Base-by-base conservation (phyloP, 2,888 invertebrate species). In the Bellardia bayeri region DNA sequence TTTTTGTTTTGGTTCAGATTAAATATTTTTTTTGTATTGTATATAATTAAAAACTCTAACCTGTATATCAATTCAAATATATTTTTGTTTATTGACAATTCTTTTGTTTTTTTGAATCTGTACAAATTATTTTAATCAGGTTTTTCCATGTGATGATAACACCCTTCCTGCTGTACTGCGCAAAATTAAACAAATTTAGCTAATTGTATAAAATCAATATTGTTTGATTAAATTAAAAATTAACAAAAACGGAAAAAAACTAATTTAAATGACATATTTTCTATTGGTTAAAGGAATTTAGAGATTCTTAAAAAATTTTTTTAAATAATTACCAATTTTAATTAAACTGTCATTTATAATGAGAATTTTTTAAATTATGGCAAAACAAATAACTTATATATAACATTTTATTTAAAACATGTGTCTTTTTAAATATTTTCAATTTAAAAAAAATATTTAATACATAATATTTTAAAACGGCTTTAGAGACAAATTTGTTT, bases 141-240 rank as follows among this genome's bases (percentile, higher is more conserved):
- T 49, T 54, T 54, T 76, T 66, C 58, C 16, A 7, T 66, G n/a
- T n/a, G 51, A 14, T 51, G 76, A 76, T 76, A 76, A 82, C 68
- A 42, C 16, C 80, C 61, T 63, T 33, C 51, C 61, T 56, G 16
- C 1, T 37, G 40, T 64, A 54, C 56, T 64, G 14, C 33, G 14
- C n/a, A 11, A 49, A 69, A 42, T 49, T 23, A 33, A 49, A 33
- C 49, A 69, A 58, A 23, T 56, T 74, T 66, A 23, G 64, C 16
- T 45, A 66, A 40, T 79, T 23, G 45, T 49, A 40, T 37, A 23
- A 69, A 61, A 42, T 37, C 16, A 74, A 42, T 63, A 72, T 72
- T 64, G 42, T 63, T n/a, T 72, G 14, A 72, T 63, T 13, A 42
- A 37, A 75, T 51, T 23, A 30, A 61, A 61, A 51, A 8, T 54